Evolutionary conservation across 2,797 vertebrate genomes (phyloP).

Genomic region (Aselliscus stoliczkanus): DNA sequence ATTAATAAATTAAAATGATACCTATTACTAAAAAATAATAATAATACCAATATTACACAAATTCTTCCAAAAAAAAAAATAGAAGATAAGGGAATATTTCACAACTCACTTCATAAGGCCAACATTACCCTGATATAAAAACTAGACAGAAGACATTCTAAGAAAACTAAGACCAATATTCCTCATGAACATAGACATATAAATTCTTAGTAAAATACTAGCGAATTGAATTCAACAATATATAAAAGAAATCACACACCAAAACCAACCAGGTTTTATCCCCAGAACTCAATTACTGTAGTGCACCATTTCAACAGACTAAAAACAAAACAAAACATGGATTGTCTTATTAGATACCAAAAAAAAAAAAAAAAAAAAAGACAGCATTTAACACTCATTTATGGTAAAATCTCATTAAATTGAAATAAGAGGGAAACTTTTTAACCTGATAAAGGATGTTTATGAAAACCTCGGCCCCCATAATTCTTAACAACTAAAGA

Average conservation of each 20-base stretch:
- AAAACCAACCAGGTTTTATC: not conserved
- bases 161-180: not conserved
- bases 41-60: not conserved
- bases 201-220: not conserved
- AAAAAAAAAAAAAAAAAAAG: not conserved
- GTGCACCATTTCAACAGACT: not conserved
- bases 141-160: not conserved
- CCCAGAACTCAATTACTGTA: not conserved
- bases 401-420: not conserved
- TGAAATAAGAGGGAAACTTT: not conserved
- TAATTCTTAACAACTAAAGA: not conserved
- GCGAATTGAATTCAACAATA: not conserved
- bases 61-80: not conserved
- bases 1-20: not conserved
- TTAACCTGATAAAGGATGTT: not conserved
- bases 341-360: not conserved
- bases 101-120: not conserved
- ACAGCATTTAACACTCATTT: not conserved
- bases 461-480: not conserved
- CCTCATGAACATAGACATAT: not conserved
- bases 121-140: not conserved
- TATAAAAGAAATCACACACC: not conserved
- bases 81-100: too few relatives aligned
- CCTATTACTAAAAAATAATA: not conserved
- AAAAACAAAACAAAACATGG: not conserved